Evolutionary conservation across 2,888 invertebrate genomes (phyloP).

Genomic region (Athalia circularis): DNA sequence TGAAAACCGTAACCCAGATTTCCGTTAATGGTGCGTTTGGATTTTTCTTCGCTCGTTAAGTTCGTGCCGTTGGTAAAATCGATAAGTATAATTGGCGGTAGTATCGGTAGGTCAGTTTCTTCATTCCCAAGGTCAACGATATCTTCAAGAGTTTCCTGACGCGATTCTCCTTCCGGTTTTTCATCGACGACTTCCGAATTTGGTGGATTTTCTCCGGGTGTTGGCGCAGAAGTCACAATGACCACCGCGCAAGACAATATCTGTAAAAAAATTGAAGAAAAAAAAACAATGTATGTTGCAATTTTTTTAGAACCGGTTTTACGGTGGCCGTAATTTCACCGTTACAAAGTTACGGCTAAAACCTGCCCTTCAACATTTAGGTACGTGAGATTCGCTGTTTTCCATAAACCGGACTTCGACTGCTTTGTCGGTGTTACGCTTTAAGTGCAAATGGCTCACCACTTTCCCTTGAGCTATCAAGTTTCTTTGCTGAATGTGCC

Average conservation of each 20-base stretch:
- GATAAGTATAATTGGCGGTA: constrained; percentile 69
- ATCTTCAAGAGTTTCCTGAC: constrained; percentile 37
- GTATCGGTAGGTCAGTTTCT: constrained; percentile 58
- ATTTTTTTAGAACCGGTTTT: constrained; percentile 1
- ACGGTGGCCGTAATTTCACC: constrained; percentile 8
- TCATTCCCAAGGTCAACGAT: constrained; percentile 48
- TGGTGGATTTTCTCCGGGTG: background rate
- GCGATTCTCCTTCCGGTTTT: constrained; percentile 47
- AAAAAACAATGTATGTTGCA: background rate
- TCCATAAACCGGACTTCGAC: constrained; percentile 31
- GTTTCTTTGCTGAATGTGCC: constrained; percentile 28
- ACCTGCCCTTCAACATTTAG: constrained; percentile 27
- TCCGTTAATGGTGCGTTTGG: constrained; percentile 84
- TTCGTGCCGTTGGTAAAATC: constrained; percentile 67
- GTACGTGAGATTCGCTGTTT: background rate
- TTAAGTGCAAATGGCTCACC: constrained; percentile 22
- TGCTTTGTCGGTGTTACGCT: constrained; percentile 25
- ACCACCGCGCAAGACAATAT: constrained; percentile 59
- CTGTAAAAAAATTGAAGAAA: constrained; percentile 54
- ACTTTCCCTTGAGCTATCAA: constrained; percentile 28
- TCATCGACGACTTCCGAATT: constrained; percentile 41
- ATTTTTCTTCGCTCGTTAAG: constrained; percentile 64
- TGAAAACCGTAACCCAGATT: constrained; percentile 83
- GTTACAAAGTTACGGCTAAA: background rate
- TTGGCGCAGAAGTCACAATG: constrained; percentile 52